Conservation (phyloP, 2,113 vertebrate species). For the Pongo pygmaeus region DNA sequence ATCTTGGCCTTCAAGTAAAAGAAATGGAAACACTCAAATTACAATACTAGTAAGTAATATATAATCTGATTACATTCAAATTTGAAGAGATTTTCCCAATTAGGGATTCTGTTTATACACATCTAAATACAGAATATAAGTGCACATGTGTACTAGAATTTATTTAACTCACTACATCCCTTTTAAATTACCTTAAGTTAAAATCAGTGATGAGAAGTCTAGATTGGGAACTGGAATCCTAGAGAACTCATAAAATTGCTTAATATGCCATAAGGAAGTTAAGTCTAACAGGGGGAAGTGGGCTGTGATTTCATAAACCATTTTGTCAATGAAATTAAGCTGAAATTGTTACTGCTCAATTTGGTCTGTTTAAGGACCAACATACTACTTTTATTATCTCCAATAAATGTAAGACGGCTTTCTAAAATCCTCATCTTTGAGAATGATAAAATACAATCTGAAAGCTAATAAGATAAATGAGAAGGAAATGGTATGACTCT, state of each 20-base stretch:
- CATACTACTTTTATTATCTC: constrained; percentile 25
- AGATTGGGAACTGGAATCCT: background rate
- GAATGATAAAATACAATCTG: background rate
- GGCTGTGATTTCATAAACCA: background rate
- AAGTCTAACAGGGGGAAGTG: background rate
- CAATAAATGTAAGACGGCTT: constrained; percentile 3
- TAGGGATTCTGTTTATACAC: background rate
- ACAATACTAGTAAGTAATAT: background rate
- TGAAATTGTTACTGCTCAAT: background rate
- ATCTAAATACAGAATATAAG: background rate
- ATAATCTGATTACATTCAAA: background rate
- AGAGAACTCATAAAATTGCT: background rate
- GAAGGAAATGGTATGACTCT: background rate
- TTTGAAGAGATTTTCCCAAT: background rate
- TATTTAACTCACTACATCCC: background rate
- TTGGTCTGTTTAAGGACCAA: background rate
- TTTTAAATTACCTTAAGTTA: background rate
- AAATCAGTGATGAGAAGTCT: background rate
- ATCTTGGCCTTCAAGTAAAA: background rate
- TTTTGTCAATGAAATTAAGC: background rate
- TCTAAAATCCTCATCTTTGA: background rate
- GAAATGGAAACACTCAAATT: background rate
- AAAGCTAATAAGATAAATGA: background rate
- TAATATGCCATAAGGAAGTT: background rate
- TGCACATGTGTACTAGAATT: background rate